phyloP scores from a whole-genome alignment of 1,140 invertebrate genomes.

The Cydia splendana region DNA sequence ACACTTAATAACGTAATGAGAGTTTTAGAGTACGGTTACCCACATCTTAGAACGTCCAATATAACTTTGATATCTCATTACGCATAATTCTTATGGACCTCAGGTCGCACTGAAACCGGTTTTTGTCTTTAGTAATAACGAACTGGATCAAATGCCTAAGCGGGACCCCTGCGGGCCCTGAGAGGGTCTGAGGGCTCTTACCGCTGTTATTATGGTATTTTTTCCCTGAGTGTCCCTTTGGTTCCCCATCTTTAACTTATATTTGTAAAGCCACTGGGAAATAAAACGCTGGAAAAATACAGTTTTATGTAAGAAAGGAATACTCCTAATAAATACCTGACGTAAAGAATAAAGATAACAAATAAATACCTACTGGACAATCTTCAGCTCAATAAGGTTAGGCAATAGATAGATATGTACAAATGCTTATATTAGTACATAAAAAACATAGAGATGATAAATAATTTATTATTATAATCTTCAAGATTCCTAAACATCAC shows the following conservation, averaged over 20 bases:
- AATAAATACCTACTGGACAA: too few species aligned
- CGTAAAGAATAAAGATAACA: too few species aligned
- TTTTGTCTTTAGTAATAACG: not conserved
- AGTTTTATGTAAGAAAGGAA: too few species aligned
- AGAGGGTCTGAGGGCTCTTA: constrained; percentile 26
- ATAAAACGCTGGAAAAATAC: not conserved
- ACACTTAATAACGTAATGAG: too few species aligned
- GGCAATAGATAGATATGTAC: too few species aligned
- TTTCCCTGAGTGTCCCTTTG: constrained; percentile 14
- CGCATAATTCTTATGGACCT: not conserved
- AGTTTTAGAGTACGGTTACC: too few species aligned
- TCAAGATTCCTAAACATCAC: too few species aligned
- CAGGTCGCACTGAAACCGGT: not conserved
- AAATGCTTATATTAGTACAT: too few species aligned
- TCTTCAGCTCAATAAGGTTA: too few species aligned
- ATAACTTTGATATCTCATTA: not conserved
- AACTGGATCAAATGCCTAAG: constrained; percentile 20
- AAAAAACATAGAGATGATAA: too few species aligned
- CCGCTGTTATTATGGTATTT: constrained; percentile 26
- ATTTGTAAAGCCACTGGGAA: not conserved
- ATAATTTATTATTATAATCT: too few species aligned
- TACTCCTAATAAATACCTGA: too few species aligned
- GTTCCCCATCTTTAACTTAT: not conserved
- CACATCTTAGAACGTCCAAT: not conserved
- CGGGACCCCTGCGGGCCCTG: not conserved